These are phyloP conservation scores for Cryptotis parvus DNA, from an alignment of 2,113 vertebrate species.

Conservation along the genomic window DNA sequence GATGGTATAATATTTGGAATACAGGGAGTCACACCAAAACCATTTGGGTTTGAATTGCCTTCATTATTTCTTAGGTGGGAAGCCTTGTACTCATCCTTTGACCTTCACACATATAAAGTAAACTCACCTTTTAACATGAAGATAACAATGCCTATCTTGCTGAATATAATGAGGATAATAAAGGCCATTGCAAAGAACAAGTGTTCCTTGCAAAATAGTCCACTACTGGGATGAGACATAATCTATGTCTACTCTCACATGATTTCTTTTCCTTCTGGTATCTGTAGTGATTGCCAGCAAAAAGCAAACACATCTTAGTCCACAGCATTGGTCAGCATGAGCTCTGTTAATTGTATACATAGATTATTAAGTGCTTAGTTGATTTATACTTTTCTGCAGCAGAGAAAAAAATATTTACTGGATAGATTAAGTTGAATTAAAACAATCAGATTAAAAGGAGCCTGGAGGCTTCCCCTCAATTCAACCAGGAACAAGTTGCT, in stretches of 20 bases:
- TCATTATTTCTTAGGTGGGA: neutral
- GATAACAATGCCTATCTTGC: neutral
- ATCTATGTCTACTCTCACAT: neutral
- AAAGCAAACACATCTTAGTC: neutral
- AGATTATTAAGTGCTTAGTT: conserved; percentile 59
- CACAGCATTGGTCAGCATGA: neutral
- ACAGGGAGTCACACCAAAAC: neutral
- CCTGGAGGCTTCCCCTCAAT: neutral
- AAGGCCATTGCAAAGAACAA: neutral
- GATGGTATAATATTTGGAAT: neutral
- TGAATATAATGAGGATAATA: neutral
- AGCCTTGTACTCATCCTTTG: neutral
- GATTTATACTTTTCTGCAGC: conserved; percentile 66
- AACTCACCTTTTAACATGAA: neutral
- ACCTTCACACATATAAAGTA: neutral
- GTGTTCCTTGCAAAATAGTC: neutral
- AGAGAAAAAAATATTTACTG: conserved; percentile 74
- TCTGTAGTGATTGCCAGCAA: neutral
- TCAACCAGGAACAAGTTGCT: conserved; percentile 23
- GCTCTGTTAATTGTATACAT: neutral
- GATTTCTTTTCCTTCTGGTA: neutral
- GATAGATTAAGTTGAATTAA: conserved; percentile 70
- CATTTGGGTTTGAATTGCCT: neutral
- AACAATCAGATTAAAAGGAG: conserved; percentile 70
- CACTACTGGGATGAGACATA: neutral